phyloP scores from a whole-genome alignment of 2,888 invertebrate species.

The Drosophila pullipes region DNA sequence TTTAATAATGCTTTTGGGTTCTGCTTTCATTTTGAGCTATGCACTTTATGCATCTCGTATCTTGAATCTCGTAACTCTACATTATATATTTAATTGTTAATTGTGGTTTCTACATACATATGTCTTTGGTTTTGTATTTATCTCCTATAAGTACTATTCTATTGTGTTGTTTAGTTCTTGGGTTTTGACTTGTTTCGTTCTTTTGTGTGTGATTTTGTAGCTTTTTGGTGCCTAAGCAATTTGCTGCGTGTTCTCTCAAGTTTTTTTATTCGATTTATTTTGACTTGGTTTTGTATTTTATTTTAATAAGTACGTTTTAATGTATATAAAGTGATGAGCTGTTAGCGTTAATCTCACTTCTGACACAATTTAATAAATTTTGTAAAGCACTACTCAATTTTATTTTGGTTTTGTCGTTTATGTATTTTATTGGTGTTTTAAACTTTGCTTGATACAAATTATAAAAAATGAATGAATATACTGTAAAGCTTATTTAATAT shows the following conservation, averaged over 20 bases:
- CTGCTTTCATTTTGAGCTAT: conserved; percentile 44
- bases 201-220: conserved; percentile 72
- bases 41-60: conserved; percentile 29
- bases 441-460: conserved; percentile 16
- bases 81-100: conserved; percentile 36
- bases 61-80: conserved; percentile 43
- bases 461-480: conserved; percentile 21
- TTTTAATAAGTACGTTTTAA: conserved; percentile 32
- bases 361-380: conserved; percentile 25
- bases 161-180: conserved; percentile 58
- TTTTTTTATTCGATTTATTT: conserved; percentile 39
- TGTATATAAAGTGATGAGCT: conserved; percentile 47
- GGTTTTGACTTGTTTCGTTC: conserved; percentile 56
- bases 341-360: conserved; percentile 32
- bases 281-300: conserved; percentile 29
- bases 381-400: conserved; percentile 10
- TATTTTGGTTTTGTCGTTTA: neutral
- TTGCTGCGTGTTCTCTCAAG: conserved; percentile 74
- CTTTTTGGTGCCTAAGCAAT: conserved; percentile 80
- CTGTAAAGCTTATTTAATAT: conserved; percentile 24
- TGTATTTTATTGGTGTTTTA: conserved; percentile 22
- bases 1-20: conserved; percentile 30
- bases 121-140: conserved; percentile 23
- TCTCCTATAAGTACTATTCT: conserved; percentile 55
- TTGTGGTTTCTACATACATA: conserved; percentile 47